phyloP scores from a whole-genome alignment of 2,797 vertebrate species.

The Hemitrygon akajei region DNA sequence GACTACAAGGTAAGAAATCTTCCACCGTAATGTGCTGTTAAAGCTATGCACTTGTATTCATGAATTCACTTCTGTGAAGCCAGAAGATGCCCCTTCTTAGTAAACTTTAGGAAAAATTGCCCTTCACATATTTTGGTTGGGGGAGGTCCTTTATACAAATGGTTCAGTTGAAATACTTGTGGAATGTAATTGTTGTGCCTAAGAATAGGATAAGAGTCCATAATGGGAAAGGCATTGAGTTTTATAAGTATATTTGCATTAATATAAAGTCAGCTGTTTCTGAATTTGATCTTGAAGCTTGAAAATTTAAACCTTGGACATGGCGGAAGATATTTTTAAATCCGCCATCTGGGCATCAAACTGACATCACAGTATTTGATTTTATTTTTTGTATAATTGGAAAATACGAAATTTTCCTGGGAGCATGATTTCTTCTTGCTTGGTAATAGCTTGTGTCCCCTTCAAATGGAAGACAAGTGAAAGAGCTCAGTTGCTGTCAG shows the following conservation, averaged over 20 bases:
- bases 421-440: too few species aligned
- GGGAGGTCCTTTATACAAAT: too few species aligned
- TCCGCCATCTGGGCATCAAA: neutral
- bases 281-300: neutral
- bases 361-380: neutral
- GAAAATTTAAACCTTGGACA: neutral
- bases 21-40: neutral
- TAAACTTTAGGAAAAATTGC: neutral
- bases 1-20: slow-evolving; percentile 79
- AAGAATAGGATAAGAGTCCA: neutral
- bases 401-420: neutral
- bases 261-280: neutral
- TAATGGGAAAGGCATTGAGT: neutral
- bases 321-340: neutral
- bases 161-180: neutral
- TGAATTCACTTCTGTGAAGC: neutral
- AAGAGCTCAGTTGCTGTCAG: neutral
- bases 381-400: too few species aligned
- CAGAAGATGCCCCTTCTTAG: neutral
- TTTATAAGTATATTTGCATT: neutral
- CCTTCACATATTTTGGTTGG: too few species aligned
- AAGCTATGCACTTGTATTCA: too few species aligned
- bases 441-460: neutral
- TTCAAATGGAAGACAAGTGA: neutral
- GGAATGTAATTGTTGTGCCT: neutral